Evolutionary conservation across 2,113 vertebrate genomes (phyloP).

Genomic region (Ginglymostoma cirratum): DNA sequence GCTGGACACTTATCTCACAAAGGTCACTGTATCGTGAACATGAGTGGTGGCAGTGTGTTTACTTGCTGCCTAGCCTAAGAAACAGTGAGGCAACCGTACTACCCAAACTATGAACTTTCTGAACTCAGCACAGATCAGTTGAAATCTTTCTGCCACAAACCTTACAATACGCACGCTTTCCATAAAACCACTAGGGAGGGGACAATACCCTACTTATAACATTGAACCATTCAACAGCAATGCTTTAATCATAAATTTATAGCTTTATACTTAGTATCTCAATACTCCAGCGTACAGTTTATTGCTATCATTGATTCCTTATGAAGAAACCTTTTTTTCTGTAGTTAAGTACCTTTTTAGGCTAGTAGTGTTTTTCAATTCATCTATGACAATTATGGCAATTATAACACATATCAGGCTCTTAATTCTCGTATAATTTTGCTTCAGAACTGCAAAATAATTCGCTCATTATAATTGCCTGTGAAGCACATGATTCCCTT

Average conservation of each 20-base stretch:
- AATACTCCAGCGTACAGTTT: background rate
- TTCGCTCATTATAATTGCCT: conserved; percentile 34
- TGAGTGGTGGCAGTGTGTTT: background rate
- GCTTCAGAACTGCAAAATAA: conserved; percentile 37
- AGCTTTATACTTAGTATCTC: background rate
- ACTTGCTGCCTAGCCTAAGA: background rate
- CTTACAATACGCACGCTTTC: background rate
- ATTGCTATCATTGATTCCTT: conserved; percentile 15
- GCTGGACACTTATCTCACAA: background rate
- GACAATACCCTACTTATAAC: background rate
- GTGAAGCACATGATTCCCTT: conserved; percentile 27
- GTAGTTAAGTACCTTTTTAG: conserved; percentile 34
- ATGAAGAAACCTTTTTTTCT: background rate
- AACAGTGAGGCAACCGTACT: background rate
- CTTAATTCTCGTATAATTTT: conserved; percentile 34
- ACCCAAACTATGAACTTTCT: background rate
- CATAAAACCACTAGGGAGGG: background rate
- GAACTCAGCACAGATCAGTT: background rate
- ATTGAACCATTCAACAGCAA: background rate
- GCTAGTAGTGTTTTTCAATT: conserved; percentile 25
- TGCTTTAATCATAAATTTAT: conserved; percentile 17
- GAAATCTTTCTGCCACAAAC: background rate
- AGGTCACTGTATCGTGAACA: background rate
- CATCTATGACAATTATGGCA: conserved; percentile 32
- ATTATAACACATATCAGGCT: conserved; percentile 25